A percentile compares a stretch with the other conserved stretches of the same genome.
phyloP scores from a whole-genome alignment of 2,797 vertebrate species.

The Hozukius guyotensis region DNA sequence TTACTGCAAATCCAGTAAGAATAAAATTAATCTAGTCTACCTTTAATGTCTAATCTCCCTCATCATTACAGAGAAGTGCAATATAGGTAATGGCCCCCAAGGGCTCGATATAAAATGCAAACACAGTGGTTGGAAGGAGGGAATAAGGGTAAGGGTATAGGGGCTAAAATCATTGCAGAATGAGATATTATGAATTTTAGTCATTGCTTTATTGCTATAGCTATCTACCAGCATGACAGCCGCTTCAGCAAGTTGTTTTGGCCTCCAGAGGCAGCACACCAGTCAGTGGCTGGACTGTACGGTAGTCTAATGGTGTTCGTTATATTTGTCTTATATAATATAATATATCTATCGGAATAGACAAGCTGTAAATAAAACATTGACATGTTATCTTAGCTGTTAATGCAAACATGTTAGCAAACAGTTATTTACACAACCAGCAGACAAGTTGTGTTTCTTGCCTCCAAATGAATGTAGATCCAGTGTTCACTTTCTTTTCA shows the following conservation, averaged over 20 bases:
- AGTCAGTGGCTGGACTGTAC: background rate
- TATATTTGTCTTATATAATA: too few relatives aligned
- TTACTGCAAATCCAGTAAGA: background rate
- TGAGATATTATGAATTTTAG: slow-evolving; percentile 7
- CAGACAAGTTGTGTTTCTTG: background rate
- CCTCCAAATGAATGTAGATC: background rate
- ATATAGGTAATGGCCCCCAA: slow-evolving; percentile 65
- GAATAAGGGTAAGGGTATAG: background rate
- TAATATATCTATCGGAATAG: too few relatives aligned
- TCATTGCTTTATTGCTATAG: background rate
- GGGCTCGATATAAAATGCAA: slow-evolving; percentile 59
- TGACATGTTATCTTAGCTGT: too few relatives aligned
- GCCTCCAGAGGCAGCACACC: background rate
- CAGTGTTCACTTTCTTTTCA: background rate
- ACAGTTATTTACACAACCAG: too few relatives aligned
- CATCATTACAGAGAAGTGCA: slow-evolving; percentile 68
- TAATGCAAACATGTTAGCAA: too few relatives aligned
- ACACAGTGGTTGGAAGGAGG: slow-evolving; percentile 30
- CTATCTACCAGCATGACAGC: background rate
- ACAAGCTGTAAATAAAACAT: too few relatives aligned
- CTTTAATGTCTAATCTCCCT: slow-evolving; percentile 68
- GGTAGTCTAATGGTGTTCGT: background rate
- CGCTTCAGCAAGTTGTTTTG: background rate
- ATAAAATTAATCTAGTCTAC: slow-evolving; percentile 37
- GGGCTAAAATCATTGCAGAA: slow-evolving; percentile 35